Evolutionary conservation across 1,140 invertebrate species (phyloP), one percentile per base, ranked within the genome.

Genomic region (Berghia stephanieae): DNA sequence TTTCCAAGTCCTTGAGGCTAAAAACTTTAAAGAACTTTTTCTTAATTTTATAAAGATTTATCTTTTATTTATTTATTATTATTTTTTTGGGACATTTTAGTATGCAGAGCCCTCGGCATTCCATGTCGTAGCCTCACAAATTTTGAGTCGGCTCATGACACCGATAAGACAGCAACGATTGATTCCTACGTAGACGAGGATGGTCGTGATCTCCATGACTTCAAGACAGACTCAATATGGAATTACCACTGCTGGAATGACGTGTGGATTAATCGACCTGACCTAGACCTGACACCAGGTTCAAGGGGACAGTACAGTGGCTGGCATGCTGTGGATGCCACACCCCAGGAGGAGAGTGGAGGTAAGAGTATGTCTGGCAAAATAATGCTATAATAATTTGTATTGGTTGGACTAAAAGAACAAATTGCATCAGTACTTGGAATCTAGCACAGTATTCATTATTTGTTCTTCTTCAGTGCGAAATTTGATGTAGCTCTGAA

Each of bases 201-300:
- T 10, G 77, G 69, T 24, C 46, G 75, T 2, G 52, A 66, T 2
- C 36, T 73, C n/a, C 16, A 0, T 4, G 18, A 27, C 16, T 18
- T 44, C n/a, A 70, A 43, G 24, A 44, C 36, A 6, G 83, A 84
- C 60, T 82, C 81, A 5, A 71, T 81, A 5, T 84, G 83, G 83
- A 98, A 97, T 84, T 98, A 96, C 87, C 96, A 98, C 84, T 95
- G 96, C 21, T 98, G 96, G 96, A 95, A 96, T 88, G 96, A 98
- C 66, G 94, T 95, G 0, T 98, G 96, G 95, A 96, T 97, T 94
- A 92, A 92, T 63, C 90, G 96, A 27, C 92, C 93, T 3, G 96
- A 98, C 88, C 88, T 98, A 78, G 2, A 76, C 57, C 18, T 16
- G 18, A 16, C 57, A 8, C 8, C 57, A 16, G 34, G 57, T 27